Conservation (phyloP, 2,113 vertebrate species). For the Gavialis gangeticus region DNA sequence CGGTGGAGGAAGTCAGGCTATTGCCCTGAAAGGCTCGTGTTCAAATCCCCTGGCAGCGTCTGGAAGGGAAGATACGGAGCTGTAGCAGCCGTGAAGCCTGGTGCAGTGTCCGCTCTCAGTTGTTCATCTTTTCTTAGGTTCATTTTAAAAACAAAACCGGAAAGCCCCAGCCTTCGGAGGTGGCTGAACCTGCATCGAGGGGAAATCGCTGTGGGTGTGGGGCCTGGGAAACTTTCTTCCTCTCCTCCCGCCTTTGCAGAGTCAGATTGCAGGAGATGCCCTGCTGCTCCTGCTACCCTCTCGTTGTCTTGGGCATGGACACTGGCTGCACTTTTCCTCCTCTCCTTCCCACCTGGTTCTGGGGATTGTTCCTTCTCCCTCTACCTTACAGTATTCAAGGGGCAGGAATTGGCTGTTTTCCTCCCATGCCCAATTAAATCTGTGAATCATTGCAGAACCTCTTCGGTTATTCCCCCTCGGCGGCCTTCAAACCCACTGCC, state of each 20-base stretch:
- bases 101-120: not conserved
- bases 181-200: not conserved
- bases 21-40: too few species aligned
- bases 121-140: not conserved
- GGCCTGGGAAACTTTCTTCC: not conserved
- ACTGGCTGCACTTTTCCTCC: fast-evolving
- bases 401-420: not conserved
- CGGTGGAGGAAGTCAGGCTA: too few species aligned
- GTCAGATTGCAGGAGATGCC: not conserved
- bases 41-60: too few species aligned
- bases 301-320: fast-evolving
- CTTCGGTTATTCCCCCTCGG: not conserved
- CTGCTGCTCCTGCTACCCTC: not conserved
- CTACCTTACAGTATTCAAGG: not conserved
- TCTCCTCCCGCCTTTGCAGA: not conserved
- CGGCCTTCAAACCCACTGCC: not conserved
- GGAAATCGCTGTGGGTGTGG: not conserved
- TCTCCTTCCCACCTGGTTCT: fast-evolving
- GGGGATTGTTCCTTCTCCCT: not conserved
- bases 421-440: not conserved
- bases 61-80: too few species aligned
- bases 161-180: not conserved
- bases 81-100: not conserved
- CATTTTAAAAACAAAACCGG: not conserved
- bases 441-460: not conserved